Evolutionary conservation across 1,140 invertebrate species (phyloP).

Genomic region (Heliconius hermathena): DNA sequence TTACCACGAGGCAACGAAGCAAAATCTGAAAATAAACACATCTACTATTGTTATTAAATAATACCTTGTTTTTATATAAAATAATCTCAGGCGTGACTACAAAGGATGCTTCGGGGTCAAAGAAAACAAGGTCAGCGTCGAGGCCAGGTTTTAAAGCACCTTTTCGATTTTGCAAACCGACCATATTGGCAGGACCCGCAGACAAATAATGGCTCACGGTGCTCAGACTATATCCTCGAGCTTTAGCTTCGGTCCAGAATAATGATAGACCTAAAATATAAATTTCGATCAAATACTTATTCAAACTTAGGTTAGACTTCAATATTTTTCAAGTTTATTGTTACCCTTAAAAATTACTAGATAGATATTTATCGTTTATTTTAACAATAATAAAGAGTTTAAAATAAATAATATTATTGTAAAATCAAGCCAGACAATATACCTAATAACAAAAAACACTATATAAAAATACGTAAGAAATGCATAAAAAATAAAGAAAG

Average conservation of each 20-base stretch:
- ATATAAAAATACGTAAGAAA: no score
- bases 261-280: slow-evolving; percentile 81
- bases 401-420: neutral
- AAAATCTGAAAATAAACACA: neutral
- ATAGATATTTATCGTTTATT: no score
- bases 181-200: slow-evolving; percentile 83
- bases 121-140: slow-evolving; percentile 89
- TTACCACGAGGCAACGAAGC: no score
- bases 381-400: neutral
- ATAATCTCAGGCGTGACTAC: slow-evolving; percentile 80
- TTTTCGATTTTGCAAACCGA: slow-evolving; percentile 83
- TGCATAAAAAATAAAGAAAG: no score
- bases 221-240: slow-evolving; percentile 77
- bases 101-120: slow-evolving; percentile 85
- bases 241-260: slow-evolving; percentile 85
- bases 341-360: neutral
- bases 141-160: slow-evolving; percentile 83
- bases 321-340: neutral
- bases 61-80: slow-evolving; percentile 84
- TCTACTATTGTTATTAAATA: neutral
- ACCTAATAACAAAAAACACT: no score
- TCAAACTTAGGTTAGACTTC: neutral
- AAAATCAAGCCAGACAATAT: no score
- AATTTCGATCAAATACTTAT: neutral
- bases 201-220: slow-evolving; percentile 84